Conservation (phyloP, 2,113 vertebrate species). For the Nerophis ophidion region DNA sequence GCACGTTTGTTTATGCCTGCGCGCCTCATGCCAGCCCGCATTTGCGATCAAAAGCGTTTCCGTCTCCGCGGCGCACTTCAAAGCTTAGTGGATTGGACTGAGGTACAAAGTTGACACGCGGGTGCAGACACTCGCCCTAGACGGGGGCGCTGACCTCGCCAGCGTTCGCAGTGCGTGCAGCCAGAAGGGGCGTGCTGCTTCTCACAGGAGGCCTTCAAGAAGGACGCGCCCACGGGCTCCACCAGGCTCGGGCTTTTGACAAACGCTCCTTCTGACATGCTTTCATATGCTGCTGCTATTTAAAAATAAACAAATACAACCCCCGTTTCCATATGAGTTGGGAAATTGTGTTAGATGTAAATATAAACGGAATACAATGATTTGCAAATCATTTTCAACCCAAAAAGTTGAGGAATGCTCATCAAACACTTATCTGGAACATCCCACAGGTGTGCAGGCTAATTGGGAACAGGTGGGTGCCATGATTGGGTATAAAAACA, state of each 20-base stretch:
- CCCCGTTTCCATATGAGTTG: no score
- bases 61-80: constrained; percentile 41
- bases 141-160: constrained; percentile 52
- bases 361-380: no score
- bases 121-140: constrained; percentile 57
- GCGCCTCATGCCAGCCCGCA: constrained; percentile 40
- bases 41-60: constrained; percentile 42
- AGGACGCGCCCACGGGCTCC: constrained; percentile 44
- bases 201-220: constrained; percentile 34
- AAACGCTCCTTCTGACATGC: constrained; percentile 41
- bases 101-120: constrained; percentile 48
- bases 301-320: background rate
- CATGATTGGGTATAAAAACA: no score
- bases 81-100: constrained; percentile 63
- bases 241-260: constrained; percentile 21
- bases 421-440: no score
- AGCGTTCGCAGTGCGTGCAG: constrained; percentile 39
- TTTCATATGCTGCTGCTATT: constrained; percentile 26
- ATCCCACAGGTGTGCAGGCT: no score
- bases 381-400: no score
- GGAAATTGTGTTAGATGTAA: no score
- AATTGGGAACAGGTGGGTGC: no score
- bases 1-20: constrained; percentile 37
- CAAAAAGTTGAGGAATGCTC: no score
- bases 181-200: constrained; percentile 30